A percentile compares a stretch with the other conserved stretches of the same genome.
These are phyloP conservation scores for Drosophila pectinifera DNA, from an alignment of 1,140 invertebrate genomes.

Conservation along the genomic window DNA sequence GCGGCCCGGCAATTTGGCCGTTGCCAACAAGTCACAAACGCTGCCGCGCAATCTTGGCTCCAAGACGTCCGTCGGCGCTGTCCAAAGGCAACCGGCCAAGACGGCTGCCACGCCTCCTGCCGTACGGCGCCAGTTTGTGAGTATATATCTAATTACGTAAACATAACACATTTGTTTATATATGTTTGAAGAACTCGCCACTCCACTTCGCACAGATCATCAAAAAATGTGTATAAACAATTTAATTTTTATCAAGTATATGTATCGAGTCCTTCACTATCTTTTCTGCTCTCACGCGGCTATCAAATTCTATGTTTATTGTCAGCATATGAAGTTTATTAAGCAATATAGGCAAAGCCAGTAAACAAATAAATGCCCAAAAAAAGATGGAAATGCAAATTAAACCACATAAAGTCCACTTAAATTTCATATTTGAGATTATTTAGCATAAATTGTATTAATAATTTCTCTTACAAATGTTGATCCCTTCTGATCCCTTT, in stretches of 20 bases:
- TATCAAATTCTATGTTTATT: not conserved
- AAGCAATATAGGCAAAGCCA: not conserved
- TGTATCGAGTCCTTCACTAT: no score
- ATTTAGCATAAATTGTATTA: no score
- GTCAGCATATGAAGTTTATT: not conserved
- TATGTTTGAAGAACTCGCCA: not conserved
- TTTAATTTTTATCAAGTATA: not conserved
- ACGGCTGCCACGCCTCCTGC: slow-evolving; percentile 92
- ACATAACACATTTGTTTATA: not conserved
- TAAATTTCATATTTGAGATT: no score
- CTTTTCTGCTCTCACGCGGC: not conserved
- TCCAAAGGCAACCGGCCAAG: slow-evolving; percentile 87
- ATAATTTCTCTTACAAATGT: no score
- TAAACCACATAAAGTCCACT: no score
- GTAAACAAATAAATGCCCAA: not conserved
- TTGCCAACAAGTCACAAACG: slow-evolving; percentile 92
- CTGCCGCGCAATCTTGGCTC: slow-evolving; percentile 93
- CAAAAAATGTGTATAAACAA: not conserved
- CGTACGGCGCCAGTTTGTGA: slow-evolving; percentile 91
- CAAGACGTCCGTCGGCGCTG: slow-evolving; percentile 86
- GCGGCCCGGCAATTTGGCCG: slow-evolving; percentile 87
- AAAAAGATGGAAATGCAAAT: not conserved
- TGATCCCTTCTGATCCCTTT: not conserved
- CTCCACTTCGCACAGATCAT: not conserved
- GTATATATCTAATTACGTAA: slow-evolving; percentile 58